Evolutionary conservation across 2,113 vertebrate genomes (phyloP).

Genomic region (Lontra canadensis): DNA sequence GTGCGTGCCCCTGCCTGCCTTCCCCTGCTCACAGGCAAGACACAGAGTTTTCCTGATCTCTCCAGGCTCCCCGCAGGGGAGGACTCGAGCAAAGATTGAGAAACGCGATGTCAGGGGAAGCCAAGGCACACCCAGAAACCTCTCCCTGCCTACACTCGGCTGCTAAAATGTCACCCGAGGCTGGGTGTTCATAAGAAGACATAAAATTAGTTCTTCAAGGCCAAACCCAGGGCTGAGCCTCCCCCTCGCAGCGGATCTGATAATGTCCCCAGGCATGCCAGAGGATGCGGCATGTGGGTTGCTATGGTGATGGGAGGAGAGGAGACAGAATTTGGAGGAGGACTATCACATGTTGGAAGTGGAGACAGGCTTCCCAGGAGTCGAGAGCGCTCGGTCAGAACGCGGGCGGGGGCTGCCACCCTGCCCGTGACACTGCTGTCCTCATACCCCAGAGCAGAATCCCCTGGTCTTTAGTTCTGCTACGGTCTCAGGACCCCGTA

Average conservation of each 20-base stretch:
- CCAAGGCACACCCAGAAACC: not conserved
- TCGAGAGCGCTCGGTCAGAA: not conserved
- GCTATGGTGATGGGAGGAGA: conserved; percentile 56
- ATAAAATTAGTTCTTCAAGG: not conserved
- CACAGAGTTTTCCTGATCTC: not conserved
- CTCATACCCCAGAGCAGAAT: fast-evolving
- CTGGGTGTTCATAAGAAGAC: not conserved
- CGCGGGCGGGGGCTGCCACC: fast-evolving
- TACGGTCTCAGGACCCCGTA: not conserved
- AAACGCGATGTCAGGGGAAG: not conserved
- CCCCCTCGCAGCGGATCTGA: not conserved
- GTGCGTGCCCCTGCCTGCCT: fast-evolving
- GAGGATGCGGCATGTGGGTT: not conserved
- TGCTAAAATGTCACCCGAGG: not conserved
- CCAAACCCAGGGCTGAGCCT: not conserved
- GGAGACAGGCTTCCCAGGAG: not conserved
- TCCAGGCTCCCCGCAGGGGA: not conserved
- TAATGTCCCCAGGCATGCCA: not conserved
- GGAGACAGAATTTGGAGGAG: conserved; percentile 52
- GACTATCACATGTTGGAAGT: not conserved
- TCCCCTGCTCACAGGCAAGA: not conserved
- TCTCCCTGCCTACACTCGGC: not conserved
- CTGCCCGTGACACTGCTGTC: fast-evolving
- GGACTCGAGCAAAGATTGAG: not conserved
- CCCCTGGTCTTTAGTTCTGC: not conserved